phyloP scores from a whole-genome alignment of 2,113 vertebrate species.

The Quiscalus mexicanus region DNA sequence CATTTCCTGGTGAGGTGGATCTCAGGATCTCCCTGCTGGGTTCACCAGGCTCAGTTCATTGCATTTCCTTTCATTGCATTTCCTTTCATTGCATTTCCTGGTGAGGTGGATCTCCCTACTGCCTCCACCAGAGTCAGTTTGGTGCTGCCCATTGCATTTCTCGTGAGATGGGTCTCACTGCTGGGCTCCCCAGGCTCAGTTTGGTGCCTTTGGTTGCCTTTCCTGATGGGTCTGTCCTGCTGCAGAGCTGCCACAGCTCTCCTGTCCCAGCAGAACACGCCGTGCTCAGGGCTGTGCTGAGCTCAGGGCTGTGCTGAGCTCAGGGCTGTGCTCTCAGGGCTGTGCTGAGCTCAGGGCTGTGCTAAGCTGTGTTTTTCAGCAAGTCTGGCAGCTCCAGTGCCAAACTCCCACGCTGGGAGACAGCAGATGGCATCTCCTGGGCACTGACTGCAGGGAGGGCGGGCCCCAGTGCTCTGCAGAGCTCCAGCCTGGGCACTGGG shows the following conservation, averaged over 20 bases:
- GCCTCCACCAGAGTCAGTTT: too few relatives aligned
- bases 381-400: slow-evolving; percentile 33
- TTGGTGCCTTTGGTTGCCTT: not conserved
- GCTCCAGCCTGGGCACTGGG: not conserved
- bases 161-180: not conserved
- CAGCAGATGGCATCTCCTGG: not conserved
- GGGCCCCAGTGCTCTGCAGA: not conserved
- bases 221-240: not conserved
- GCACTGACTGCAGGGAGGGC: not conserved
- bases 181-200: too few relatives aligned
- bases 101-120: fast-evolving
- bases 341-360: not conserved
- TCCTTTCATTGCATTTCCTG: not conserved
- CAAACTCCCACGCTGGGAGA: not conserved
- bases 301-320: not conserved
- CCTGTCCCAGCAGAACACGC: not conserved
- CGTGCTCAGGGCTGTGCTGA: not conserved
- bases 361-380: not conserved
- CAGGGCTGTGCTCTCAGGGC: not conserved
- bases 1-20: not conserved
- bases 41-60: too few relatives aligned
- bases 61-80: too few relatives aligned
- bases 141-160: not conserved
- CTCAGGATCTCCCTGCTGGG: not conserved
- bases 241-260: not conserved